These are phyloP conservation scores for Cyanoramphus novaezelandiae DNA, from an alignment of 2,113 vertebrate genomes.

Conservation along the genomic window DNA sequence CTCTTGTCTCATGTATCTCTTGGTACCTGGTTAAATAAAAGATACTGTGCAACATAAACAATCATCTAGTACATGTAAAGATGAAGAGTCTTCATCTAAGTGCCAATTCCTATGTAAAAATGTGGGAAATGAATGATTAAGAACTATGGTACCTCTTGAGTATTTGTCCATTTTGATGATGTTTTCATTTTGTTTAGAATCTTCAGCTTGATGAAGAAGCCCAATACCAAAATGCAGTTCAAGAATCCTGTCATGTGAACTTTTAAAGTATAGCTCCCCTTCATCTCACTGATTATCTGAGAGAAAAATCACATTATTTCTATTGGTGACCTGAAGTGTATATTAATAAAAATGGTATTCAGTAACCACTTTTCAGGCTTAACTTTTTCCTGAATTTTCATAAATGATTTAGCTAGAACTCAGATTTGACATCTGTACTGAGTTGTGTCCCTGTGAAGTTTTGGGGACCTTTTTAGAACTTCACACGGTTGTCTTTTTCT, in stretches of 20 bases:
- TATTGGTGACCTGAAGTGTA: constrained; percentile 37
- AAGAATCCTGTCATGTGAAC: constrained; percentile 79
- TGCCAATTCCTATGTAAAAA: background rate
- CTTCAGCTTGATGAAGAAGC: constrained; percentile 82
- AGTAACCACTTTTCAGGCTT: constrained; percentile 31
- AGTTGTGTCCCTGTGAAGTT: background rate
- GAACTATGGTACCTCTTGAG: background rate
- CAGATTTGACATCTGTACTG: background rate
- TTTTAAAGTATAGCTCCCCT: constrained; percentile 56
- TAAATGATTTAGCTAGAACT: background rate
- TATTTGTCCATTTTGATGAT: constrained; percentile 35
- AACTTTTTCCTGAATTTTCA: background rate
- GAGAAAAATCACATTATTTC: constrained; percentile 44
- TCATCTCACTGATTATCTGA: constrained; percentile 62
- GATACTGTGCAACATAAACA: background rate
- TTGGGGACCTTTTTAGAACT: constrained; percentile 20
- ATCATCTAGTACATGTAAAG: background rate
- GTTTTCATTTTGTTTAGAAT: constrained; percentile 71
- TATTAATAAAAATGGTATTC: constrained; percentile 69
- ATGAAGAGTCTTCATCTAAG: background rate
- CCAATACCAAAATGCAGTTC: constrained; percentile 81
- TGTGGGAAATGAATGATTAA: background rate
- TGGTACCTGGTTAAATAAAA: background rate
- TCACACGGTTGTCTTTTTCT: constrained; percentile 4
- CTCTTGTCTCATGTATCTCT: background rate